These are phyloP conservation scores for Myopa tessellatipennis DNA, from an alignment of 2,888 invertebrate genomes.

Conservation along the genomic window DNA sequence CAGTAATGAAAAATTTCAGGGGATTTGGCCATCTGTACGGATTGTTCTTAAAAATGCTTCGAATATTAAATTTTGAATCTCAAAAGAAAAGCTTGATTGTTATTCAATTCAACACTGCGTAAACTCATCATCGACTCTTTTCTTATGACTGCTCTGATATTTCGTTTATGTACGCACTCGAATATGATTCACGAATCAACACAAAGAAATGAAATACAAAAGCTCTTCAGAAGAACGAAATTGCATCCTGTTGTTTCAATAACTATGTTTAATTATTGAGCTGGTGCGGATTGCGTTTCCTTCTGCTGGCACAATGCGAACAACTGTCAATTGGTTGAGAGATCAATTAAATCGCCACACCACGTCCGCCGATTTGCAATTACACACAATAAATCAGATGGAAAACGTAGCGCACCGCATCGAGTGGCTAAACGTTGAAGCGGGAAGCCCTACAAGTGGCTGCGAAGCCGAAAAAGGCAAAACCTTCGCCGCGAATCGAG, in stretches of 20 bases:
- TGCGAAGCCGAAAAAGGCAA: slow-evolving; percentile 10
- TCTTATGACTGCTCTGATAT: too few relatives aligned
- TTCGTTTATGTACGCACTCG: too few relatives aligned
- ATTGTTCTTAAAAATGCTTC: too few relatives aligned
- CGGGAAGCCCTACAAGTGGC: slow-evolving; percentile 5
- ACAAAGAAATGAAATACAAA: too few relatives aligned
- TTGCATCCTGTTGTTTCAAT: slow-evolving; percentile 14
- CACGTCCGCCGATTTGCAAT: not conserved
- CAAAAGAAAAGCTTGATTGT: too few relatives aligned
- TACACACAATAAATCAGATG: slow-evolving; percentile 17
- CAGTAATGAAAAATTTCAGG: too few relatives aligned
- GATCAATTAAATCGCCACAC: slow-evolving; percentile 14
- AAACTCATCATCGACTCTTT: too few relatives aligned
- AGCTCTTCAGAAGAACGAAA: not conserved
- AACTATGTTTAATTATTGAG: not conserved
- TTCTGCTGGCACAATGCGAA: not conserved
- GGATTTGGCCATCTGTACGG: too few relatives aligned
- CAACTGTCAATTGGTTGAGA: slow-evolving; percentile 24
- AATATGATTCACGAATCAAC: too few relatives aligned
- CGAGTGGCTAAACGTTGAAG: not conserved
- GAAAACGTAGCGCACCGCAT: slow-evolving; percentile 1
- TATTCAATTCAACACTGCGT: too few relatives aligned
- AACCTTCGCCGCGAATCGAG: not conserved
- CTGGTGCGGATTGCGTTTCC: not conserved
- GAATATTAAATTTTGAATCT: too few relatives aligned